phyloP scores from a whole-genome alignment of 2,797 vertebrate species.

The Gymnoscopelus microlampas region DNA sequence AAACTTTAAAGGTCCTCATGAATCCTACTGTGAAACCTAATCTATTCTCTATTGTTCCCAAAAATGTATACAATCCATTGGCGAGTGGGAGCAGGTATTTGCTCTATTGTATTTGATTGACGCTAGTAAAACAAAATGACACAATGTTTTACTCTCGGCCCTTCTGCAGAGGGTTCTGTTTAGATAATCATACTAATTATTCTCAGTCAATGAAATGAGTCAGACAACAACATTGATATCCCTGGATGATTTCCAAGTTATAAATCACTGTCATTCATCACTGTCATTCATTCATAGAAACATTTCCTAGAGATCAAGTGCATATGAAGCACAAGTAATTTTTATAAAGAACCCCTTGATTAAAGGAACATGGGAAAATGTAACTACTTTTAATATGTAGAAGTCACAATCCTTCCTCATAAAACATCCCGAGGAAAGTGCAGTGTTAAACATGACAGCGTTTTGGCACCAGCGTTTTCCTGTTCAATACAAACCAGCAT shows the following conservation, averaged over 20 bases:
- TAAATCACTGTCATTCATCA: too few relatives aligned
- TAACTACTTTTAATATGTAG: too few relatives aligned
- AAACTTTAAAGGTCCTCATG: too few relatives aligned
- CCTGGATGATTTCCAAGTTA: too few relatives aligned
- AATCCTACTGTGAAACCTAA: neutral
- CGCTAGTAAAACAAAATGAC: neutral
- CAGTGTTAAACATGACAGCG: too few relatives aligned
- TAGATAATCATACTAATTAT: slow-evolving; percentile 10
- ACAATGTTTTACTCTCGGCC: slow-evolving; percentile 13
- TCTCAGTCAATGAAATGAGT: slow-evolving; percentile 20
- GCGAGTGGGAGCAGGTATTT: neutral
- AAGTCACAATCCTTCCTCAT: too few relatives aligned
- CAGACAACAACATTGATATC: neutral
- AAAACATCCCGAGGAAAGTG: too few relatives aligned
- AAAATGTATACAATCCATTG: neutral
- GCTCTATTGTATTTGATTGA: slow-evolving; percentile 3
- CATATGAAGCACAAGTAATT: neutral
- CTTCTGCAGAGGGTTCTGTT: slow-evolving; percentile 41
- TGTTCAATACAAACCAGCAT: neutral
- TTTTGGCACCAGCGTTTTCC: too few relatives aligned
- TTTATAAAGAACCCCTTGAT: too few relatives aligned
- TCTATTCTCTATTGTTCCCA: neutral
- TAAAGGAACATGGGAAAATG: too few relatives aligned
- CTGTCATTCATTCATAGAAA: too few relatives aligned
- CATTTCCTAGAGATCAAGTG: slow-evolving; percentile 9